These are phyloP conservation scores for Actinopyga echinites DNA, from an alignment of 53 echinoderm and acorn worm species.

Conservation along the genomic window DNA sequence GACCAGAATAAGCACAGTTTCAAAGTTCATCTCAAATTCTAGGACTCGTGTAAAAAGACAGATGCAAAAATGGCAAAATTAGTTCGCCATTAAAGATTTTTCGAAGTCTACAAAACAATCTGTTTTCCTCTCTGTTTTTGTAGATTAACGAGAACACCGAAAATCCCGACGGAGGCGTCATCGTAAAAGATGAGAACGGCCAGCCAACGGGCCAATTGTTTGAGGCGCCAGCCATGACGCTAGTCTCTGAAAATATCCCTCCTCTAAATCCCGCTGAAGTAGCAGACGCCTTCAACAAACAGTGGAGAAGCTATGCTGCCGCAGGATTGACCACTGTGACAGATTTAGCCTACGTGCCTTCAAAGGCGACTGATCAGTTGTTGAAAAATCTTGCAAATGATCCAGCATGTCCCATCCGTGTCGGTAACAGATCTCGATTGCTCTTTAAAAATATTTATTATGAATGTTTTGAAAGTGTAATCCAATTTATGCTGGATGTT, in stretches of 20 bases:
- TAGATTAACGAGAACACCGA: not conserved
- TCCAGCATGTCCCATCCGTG: not conserved
- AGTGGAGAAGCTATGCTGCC: not conserved
- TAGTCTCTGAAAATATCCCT: not conserved
- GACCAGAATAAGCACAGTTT: too few relatives aligned
- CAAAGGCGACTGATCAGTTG: not conserved
- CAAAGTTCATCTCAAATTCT: too few relatives aligned
- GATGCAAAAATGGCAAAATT: too few relatives aligned
- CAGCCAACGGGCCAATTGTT: not conserved
- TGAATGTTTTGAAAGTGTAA: not conserved
- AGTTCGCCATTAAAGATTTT: too few relatives aligned
- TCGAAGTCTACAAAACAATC: too few relatives aligned
- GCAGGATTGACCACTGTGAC: conserved; percentile 6
- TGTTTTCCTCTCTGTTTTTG: too few relatives aligned
- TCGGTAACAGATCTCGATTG: too few relatives aligned
- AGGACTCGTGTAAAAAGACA: too few relatives aligned
- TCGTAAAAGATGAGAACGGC: not conserved
- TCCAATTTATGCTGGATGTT: too few relatives aligned
- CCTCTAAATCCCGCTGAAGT: not conserved
- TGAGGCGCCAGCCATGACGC: not conserved
- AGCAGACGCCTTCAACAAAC: not conserved
- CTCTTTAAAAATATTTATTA: not conserved
- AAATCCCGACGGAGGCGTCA: not conserved
- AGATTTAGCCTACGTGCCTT: not conserved
- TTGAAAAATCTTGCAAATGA: not conserved